Base-by-base conservation (phyloP, 2,797 vertebrate genomes). In the Bradypus variegatus region DNA sequence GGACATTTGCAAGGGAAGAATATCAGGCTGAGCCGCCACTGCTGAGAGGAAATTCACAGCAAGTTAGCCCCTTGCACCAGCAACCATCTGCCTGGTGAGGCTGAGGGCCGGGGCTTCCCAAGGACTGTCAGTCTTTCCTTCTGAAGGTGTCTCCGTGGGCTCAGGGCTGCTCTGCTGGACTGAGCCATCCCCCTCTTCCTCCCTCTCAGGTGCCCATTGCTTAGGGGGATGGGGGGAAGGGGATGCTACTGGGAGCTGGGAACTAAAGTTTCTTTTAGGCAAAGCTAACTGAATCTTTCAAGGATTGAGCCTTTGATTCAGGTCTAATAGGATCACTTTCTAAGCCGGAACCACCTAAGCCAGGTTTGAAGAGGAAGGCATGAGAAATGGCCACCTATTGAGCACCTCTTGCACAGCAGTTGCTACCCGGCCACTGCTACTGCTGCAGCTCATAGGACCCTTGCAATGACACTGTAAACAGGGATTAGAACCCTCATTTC, bases 1-100 rank as follows among this genome's bases (percentile, higher is more conserved):
- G 77, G 92, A 96, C 95, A 96, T 85, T 91, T 95, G 89, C 83
- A 23, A 25, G 72, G 91, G 91, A 95, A 93, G 94, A 94, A 91
- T 45, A 89, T 58, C 62, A 80, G 36, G 15, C 31, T 6, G n/a
- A 67, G 33, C 72, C 31, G n/a, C 73, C 9, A 45, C 38, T 6
- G 4, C 91, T 41, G 2, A 45, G 73, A 83, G 79, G 10, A 45
- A 13, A 38, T 12, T 48, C 29, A 7, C 2, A 27, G 91, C 69
- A 25, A 36, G 78, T 69, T 53, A 86, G 53, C 72, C 45, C 29
- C 60, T 38, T 33, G 41, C 33, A 70, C 15, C 25, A 38, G 89
- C 58, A n/a, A 33, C 45, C 5, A 25, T 77, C 86, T 3, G 2
- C 31, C 64, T 8, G 50, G 72, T 0, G 3, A 50, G 58, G n/a